Percentiles rank a stretch among this genome's conserved stretches.
phyloP scores from a whole-genome alignment of 2,113 vertebrate genomes.

The Lagopus muta region DNA sequence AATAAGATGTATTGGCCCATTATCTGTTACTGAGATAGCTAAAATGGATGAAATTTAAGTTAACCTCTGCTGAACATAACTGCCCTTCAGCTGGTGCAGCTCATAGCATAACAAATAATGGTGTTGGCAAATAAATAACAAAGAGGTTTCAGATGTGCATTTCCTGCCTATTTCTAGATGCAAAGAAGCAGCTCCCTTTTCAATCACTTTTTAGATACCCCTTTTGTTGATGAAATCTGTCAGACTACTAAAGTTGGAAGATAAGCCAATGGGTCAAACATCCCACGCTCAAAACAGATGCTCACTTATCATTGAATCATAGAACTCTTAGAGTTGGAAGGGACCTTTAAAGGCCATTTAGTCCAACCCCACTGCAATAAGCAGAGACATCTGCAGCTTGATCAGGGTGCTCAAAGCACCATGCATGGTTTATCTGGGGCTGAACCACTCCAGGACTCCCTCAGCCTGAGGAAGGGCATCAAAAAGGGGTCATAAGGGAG shows the following conservation, averaged over 20 bases:
- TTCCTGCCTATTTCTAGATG: background rate
- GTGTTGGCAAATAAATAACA: background rate
- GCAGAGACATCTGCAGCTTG: too few relatives aligned
- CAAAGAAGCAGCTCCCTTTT: background rate
- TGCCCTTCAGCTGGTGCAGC: background rate
- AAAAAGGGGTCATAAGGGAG: background rate
- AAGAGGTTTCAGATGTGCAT: background rate
- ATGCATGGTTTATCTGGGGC: background rate
- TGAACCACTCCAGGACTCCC: fast-evolving
- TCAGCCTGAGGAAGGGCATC: background rate
- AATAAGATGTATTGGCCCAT: background rate
- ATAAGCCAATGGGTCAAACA: background rate
- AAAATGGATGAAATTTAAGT: background rate
- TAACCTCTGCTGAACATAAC: background rate
- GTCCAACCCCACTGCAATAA: too few relatives aligned
- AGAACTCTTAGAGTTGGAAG: too few relatives aligned
- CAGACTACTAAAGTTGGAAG: background rate
- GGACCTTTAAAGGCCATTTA: too few relatives aligned
- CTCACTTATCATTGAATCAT: background rate
- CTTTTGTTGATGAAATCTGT: background rate
- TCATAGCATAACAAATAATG: background rate
- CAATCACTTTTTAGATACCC: background rate
- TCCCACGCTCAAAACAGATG: background rate
- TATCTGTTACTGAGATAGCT: background rate
- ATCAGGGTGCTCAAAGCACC: background rate